Percentiles rank a stretch among this genome's conserved stretches.
Evolutionary conservation across 2,113 vertebrate genomes (phyloP).

Genomic region (Pitta sordida): DNA sequence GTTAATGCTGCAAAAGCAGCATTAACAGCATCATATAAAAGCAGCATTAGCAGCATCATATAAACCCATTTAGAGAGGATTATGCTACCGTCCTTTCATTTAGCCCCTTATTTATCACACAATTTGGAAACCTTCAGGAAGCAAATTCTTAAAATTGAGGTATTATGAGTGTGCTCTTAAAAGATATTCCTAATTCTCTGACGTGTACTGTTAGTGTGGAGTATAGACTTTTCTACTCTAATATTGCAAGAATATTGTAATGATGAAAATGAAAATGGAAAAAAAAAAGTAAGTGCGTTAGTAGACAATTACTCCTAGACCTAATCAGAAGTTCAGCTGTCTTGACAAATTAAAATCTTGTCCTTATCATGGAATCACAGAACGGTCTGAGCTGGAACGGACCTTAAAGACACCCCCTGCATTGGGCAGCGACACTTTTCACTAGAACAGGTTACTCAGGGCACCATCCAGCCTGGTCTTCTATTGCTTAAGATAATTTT

Average conservation of each 20-base stretch:
- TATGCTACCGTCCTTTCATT: slow-evolving; percentile 8
- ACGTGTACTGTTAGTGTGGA: background rate
- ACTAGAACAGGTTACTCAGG: background rate
- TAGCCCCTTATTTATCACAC: background rate
- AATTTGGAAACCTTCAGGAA: slow-evolving; percentile 4
- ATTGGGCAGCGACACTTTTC: background rate
- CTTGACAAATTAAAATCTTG: background rate
- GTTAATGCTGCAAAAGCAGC: slow-evolving; percentile 1
- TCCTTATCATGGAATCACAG: background rate
- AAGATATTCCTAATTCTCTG: background rate
- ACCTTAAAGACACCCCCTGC: background rate
- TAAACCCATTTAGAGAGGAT: slow-evolving; percentile 30
- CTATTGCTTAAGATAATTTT: background rate
- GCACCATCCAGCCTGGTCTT: background rate
- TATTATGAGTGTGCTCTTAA: background rate
- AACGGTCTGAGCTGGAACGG: background rate
- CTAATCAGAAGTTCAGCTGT: background rate
- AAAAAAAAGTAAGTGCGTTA: background rate
- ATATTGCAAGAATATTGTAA: background rate
- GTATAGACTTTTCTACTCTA: background rate
- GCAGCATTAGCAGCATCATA: slow-evolving; percentile 13
- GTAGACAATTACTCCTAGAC: background rate
- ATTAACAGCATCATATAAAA: slow-evolving; percentile 10
- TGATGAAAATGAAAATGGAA: background rate
- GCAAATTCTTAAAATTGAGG: background rate